Evolutionary conservation across 2,888 invertebrate genomes (phyloP), one percentile per base, ranked within the genome.

Genomic region (Amorpha juglandis): DNA sequence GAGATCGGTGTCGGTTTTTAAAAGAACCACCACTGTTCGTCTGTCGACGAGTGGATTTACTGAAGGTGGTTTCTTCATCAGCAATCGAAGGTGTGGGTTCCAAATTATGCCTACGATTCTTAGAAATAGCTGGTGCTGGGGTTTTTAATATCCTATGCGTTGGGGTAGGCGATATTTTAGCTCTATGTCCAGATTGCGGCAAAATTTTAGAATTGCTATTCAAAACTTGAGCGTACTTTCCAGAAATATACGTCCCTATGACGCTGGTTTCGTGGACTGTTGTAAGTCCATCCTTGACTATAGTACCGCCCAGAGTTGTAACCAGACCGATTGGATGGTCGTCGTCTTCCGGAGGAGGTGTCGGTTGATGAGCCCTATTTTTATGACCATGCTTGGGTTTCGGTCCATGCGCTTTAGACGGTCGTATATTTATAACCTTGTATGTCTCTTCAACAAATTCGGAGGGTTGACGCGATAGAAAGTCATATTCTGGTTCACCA

Each of bases 241-340:
- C 97, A 63, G 96, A 96, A 78, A 98, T 97, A 81, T 96, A 97
- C 4, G 98, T 97, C 35, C 98, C 97, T 76, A 98, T 96, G n/a
- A 98, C 97, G 82, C 96, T 97, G 0, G 98, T 97, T 89, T 98
- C 97, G 81, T 97, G 97, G 7, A 98, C 95, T 0, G 97, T 97
- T 6, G 97, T 97, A 1, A 96, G 89, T 1, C 97, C 97, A 78
- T 97, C 97, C 81, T 96, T 96, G 6, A 97, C 96, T 67, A 97
- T 95, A 6, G 97, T 97, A 27, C 97, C 98, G 53, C 97, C 97
- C 64, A 98, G 94, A 78, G 96, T 97, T 7, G 97, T 97, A 0
- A 98, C 97, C 66, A 98, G 90, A 6, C 97, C 97, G 0, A 97
- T 94, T 0, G 97, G 97, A 83, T 96, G 96, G 69, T 95, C 94